phyloP scores from a whole-genome alignment of 2,888 invertebrate genomes.

The Hirudinaria manillensis region DNA sequence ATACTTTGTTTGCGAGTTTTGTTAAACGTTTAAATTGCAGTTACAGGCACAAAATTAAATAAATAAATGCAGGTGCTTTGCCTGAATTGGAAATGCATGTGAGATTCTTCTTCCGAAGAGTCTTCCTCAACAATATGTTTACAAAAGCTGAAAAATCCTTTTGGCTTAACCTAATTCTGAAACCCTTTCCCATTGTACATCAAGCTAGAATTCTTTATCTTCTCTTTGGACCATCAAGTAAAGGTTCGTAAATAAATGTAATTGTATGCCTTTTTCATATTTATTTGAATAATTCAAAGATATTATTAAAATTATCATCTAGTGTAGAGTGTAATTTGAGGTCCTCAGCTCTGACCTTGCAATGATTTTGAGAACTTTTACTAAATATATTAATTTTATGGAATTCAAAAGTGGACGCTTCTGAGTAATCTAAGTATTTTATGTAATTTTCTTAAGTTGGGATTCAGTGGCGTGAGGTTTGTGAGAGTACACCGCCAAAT shows the following conservation, averaged over 20 bases:
- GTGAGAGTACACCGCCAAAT: conserved; percentile 48
- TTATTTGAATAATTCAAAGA: not conserved
- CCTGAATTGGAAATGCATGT: conserved; percentile 45
- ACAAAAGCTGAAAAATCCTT: conserved; percentile 48
- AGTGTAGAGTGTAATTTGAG: too few relatives aligned
- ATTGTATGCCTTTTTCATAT: not conserved
- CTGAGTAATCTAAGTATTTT: too few relatives aligned
- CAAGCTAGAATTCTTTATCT: conserved; percentile 52
- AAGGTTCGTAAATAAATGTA: conserved; percentile 11
- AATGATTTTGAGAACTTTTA: not conserved
- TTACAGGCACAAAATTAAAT: too few relatives aligned
- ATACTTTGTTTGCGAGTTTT: too few relatives aligned
- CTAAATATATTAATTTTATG: not conserved
- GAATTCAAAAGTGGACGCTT: too few relatives aligned
- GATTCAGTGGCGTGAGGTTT: conserved; percentile 51
- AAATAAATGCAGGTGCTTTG: conserved; percentile 38
- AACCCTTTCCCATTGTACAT: conserved; percentile 51
- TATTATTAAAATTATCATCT: not conserved
- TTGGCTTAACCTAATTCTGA: conserved; percentile 51
- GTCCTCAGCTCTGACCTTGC: too few relatives aligned
- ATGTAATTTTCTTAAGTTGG: conserved; percentile 41
- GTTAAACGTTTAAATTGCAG: too few relatives aligned
- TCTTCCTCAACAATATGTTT: conserved; percentile 49
- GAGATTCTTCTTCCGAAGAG: conserved; percentile 48
- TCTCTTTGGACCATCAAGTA: conserved; percentile 48